phyloP scores from a whole-genome alignment of 2,113 vertebrate species.

The Erinaceus europaeus region DNA sequence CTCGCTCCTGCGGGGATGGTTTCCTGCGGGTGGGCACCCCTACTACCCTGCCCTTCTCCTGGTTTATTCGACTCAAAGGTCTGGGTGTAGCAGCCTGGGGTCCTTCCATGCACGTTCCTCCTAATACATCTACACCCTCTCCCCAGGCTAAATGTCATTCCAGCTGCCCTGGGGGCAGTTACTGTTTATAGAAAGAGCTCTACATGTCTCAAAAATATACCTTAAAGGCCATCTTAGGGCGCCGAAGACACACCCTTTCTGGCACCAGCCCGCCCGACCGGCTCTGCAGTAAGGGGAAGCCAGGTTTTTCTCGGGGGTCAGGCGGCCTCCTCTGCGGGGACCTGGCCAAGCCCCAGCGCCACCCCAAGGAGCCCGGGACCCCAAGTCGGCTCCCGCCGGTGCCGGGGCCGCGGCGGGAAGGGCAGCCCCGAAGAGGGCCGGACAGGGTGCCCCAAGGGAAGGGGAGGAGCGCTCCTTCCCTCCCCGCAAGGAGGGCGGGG shows the following conservation, averaged over 20 bases:
- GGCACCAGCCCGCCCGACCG: constrained; percentile 55
- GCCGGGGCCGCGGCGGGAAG: constrained; percentile 25
- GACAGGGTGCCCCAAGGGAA: constrained; percentile 56
- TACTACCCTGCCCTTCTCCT: neutral
- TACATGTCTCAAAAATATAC: constrained; percentile 44
- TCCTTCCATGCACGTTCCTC: neutral
- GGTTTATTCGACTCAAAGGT: neutral
- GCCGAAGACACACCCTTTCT: constrained; percentile 68
- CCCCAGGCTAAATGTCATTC: neutral
- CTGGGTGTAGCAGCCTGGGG: neutral
- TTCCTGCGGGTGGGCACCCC: neutral
- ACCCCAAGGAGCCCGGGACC: neutral
- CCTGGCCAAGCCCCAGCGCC: constrained; percentile 12
- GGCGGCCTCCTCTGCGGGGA: constrained; percentile 18
- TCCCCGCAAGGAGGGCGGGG: constrained; percentile 43
- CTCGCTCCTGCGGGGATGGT: neutral
- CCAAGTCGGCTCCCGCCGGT: neutral
- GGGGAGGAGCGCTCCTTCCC: constrained; percentile 67
- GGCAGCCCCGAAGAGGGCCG: constrained; percentile 2
- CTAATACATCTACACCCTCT: neutral
- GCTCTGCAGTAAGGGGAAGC: constrained; percentile 50
- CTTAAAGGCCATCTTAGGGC: constrained; percentile 66
- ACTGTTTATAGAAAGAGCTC: neutral
- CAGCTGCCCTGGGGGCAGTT: neutral
- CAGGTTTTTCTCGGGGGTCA: constrained; percentile 34